phyloP scores from a whole-genome alignment of 2,888 invertebrate species.

The Acronicta aceris region DNA sequence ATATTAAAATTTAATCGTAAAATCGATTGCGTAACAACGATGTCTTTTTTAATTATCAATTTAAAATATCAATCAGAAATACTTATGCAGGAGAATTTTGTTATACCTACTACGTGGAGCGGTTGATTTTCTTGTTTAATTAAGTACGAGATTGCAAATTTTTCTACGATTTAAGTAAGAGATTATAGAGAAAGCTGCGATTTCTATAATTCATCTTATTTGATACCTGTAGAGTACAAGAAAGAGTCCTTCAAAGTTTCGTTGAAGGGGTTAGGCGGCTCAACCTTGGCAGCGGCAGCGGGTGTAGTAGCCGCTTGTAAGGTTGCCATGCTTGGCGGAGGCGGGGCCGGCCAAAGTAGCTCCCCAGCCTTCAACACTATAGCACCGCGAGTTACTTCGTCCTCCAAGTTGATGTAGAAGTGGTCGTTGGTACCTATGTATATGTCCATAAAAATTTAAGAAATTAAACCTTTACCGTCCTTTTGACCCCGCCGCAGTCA shows the following conservation, averaged over 20 bases:
- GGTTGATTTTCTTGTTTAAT: no score
- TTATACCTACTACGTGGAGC: no score
- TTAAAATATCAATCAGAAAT: no score
- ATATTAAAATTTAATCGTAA: no score
- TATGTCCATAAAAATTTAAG: neutral
- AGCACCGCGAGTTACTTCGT: conserved; percentile 96
- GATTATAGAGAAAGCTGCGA: no score
- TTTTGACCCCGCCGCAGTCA: neutral
- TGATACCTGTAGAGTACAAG: conserved; percentile 91
- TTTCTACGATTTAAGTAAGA: no score
- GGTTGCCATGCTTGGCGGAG: conserved; percentile 87
- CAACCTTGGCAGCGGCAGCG: conserved; percentile 75
- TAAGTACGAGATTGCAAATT: no score
- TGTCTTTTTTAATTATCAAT: no score
- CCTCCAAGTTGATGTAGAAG: conserved; percentile 94
- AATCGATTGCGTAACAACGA: no score
- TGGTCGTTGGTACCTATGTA: conserved; percentile 93
- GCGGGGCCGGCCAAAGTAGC: conserved; percentile 94
- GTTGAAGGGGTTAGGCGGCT: conserved; percentile 91
- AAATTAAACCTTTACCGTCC: no score
- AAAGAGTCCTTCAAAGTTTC: conserved; percentile 92
- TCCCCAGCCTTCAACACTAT: conserved; percentile 93
- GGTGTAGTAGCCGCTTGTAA: conserved; percentile 80
- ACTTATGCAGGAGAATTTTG: no score
- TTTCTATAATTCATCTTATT: no score